Conservation (phyloP, 1,140 invertebrate species). For the Venturia canescens region DNA sequence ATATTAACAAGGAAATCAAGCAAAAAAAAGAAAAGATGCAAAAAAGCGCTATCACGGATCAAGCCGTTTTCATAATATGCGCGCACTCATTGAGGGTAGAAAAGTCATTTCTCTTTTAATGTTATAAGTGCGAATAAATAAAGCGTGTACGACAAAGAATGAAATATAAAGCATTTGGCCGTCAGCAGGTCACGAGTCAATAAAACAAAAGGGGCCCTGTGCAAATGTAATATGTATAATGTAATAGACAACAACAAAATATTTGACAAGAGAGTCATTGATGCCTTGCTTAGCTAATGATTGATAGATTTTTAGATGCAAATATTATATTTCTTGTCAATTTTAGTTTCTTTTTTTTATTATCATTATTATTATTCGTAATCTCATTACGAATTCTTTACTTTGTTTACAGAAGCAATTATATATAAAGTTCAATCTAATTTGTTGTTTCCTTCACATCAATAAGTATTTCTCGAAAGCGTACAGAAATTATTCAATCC, state of each 20-base stretch:
- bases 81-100: conserved; percentile 31
- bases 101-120: neutral
- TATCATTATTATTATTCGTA: conserved; percentile 6
- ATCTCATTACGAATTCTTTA: neutral
- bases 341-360: conserved; percentile 52
- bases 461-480: no score
- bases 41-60: conserved; percentile 28
- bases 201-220: conserved; percentile 36
- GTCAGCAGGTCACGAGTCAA: conserved; percentile 27
- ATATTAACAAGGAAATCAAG: conserved; percentile 46
- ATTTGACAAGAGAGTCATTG: conserved; percentile 59
- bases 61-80: conserved; percentile 15
- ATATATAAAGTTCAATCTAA: neutral
- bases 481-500: no score
- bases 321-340: conserved; percentile 63
- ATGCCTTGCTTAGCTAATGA: conserved; percentile 67
- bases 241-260: conserved; percentile 38
- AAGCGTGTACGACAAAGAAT: conserved; percentile 9
- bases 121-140: neutral
- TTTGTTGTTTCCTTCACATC: no score
- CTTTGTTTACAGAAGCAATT: neutral
- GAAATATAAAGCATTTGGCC: conserved; percentile 21
- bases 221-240: conserved; percentile 28
- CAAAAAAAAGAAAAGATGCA: neutral
- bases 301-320: conserved; percentile 53